phyloP scores from a whole-genome alignment of 1,140 invertebrate species.

The Drosophila bifasciata region DNA sequence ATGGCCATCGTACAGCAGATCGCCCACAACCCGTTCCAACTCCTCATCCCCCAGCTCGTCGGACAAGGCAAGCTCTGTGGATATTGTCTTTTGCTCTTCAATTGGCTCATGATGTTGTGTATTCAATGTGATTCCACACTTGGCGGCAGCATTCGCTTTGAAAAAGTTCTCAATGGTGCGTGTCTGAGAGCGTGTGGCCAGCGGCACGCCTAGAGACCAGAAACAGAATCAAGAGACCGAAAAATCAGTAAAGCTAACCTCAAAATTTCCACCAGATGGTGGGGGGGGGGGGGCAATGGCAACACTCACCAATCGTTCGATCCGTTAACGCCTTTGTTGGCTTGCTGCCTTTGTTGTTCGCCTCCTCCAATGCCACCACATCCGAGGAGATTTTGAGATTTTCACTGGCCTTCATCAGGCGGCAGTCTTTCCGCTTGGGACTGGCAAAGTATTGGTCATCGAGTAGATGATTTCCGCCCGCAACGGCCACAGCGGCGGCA shows the following conservation, averaged over 20 bases:
- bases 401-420: slow-evolving; percentile 68
- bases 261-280: slow-evolving; percentile 23
- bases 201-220: slow-evolving; percentile 59
- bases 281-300: neutral
- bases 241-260: slow-evolving; percentile 58
- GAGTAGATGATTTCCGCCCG: slow-evolving; percentile 44
- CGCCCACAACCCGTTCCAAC: slow-evolving; percentile 46
- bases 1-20: slow-evolving; percentile 52
- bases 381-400: slow-evolving; percentile 43
- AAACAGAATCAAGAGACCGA: neutral
- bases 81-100: slow-evolving; percentile 46
- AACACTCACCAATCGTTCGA: slow-evolving; percentile 70
- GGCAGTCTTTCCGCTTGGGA: slow-evolving; percentile 83
- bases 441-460: slow-evolving; percentile 83
- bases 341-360: slow-evolving; percentile 17
- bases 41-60: slow-evolving; percentile 13
- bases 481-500: slow-evolving; percentile 36
- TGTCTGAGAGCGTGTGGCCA: slow-evolving; percentile 79
- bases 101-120: slow-evolving; percentile 32
- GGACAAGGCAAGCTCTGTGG: slow-evolving; percentile 2
- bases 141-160: slow-evolving; percentile 69
- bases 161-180: slow-evolving; percentile 81
- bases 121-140: slow-evolving; percentile 31
- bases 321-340: slow-evolving; percentile 45
- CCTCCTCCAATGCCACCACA: slow-evolving; percentile 3